Conservation (phyloP, 2,113 vertebrate genomes). For the Hiodon tergisus region DNA sequence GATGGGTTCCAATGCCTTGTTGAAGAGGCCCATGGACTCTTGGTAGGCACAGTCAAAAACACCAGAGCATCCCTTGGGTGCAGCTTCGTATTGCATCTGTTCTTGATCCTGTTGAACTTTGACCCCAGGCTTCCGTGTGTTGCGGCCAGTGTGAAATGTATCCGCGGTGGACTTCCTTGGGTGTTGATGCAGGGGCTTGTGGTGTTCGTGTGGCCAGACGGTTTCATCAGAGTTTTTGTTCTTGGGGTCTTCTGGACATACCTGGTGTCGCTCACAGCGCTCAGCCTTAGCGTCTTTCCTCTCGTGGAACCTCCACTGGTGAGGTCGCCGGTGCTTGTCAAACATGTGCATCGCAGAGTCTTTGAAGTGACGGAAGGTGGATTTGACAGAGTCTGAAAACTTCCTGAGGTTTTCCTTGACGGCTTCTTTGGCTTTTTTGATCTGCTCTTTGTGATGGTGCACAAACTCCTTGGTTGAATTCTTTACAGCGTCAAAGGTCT, state of each 20-base stretch:
- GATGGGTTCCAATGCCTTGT: constrained; percentile 75
- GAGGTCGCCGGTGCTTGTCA: constrained; percentile 66
- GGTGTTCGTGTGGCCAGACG: constrained; percentile 51
- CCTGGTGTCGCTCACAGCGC: constrained; percentile 45
- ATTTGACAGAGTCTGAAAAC: constrained; percentile 93
- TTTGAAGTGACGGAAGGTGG: constrained; percentile 88
- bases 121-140: constrained; percentile 51
- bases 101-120: constrained; percentile 39
- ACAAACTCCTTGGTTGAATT: constrained; percentile 97
- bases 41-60: constrained; percentile 81
- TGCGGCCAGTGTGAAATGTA: constrained; percentile 43
- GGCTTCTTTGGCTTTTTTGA: constrained; percentile 93
- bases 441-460: constrained; percentile 94
- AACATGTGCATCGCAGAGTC: constrained; percentile 79
- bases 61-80: constrained; percentile 67
- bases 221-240: constrained; percentile 41
- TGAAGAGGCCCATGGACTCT: constrained; percentile 78
- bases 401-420: constrained; percentile 94
- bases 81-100: constrained; percentile 33
- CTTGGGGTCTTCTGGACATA: constrained; percentile 41
- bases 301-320: constrained; percentile 49
- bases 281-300: constrained; percentile 53
- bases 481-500: constrained; percentile 92
- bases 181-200: constrained; percentile 42
- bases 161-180: constrained; percentile 47